Conservation (phyloP, 2,888 invertebrate genomes). For the Acrobasis consociella region DNA sequence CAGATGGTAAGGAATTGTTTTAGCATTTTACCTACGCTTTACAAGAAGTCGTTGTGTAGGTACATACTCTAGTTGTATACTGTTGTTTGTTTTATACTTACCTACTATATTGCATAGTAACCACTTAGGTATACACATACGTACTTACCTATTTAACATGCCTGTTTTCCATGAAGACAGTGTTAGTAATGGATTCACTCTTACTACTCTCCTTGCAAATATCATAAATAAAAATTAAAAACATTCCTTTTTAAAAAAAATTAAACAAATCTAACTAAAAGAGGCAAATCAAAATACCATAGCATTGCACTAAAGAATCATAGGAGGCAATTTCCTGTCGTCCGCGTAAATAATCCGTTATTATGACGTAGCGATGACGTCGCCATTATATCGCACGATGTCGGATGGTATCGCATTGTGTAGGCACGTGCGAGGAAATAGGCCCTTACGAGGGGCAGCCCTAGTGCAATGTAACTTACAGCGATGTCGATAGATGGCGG, state of each 20-base stretch:
- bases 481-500: constrained; percentile 56
- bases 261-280: not conserved
- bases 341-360: constrained; percentile 64
- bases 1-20: no score
- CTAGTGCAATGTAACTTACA: constrained; percentile 35
- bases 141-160: no score
- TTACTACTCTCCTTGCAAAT: no score
- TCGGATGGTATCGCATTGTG: constrained; percentile 60
- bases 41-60: no score
- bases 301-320: constrained; percentile 30
- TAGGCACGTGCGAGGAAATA: constrained; percentile 77
- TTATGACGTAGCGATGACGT: constrained; percentile 68
- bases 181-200: no score
- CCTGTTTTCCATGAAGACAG: no score
- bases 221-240: no score
- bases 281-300: constrained; percentile 8
- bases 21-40: no score
- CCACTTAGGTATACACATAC: no score
- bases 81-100: no score
- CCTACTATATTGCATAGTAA: no score
- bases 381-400: constrained; percentile 56
- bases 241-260: not conserved
- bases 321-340: constrained; percentile 69
- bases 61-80: no score
- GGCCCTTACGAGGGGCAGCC: constrained; percentile 47